Percentiles rank a stretch among this genome's conserved stretches.
Conservation (phyloP, 2,113 vertebrate species). For the Alexandromys fortis region DNA sequence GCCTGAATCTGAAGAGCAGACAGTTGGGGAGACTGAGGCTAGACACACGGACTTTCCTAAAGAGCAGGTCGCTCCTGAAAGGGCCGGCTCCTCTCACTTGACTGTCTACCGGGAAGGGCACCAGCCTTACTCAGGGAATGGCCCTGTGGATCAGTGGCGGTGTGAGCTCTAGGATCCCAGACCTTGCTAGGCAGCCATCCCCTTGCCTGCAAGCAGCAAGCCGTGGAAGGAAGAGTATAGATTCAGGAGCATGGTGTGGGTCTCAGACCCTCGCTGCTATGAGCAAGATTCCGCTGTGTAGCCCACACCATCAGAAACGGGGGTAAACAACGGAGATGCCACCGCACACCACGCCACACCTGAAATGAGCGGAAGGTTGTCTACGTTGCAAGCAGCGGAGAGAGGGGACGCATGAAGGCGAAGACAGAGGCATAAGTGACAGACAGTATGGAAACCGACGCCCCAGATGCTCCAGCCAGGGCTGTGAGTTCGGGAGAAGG, state of each 20-base stretch:
- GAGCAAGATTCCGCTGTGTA: background rate
- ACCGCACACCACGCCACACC: rapidly evolving
- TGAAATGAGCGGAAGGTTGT: rapidly evolving
- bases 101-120: rapidly evolving
- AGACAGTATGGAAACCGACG: rapidly evolving
- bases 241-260: background rate
- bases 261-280: no score
- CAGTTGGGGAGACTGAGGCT: background rate
- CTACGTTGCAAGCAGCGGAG: rapidly evolving
- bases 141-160: rapidly evolving
- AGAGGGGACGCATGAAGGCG: background rate
- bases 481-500: no score
- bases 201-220: rapidly evolving
- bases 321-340: rapidly evolving
- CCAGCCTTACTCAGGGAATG: background rate
- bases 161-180: background rate
- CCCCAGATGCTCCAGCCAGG: background rate
- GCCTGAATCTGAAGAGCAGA: rapidly evolving
- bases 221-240: background rate
- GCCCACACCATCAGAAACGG: background rate
- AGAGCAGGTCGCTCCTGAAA: rapidly evolving
- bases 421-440: background rate
- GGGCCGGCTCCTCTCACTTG: rapidly evolving
- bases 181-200: rapidly evolving
- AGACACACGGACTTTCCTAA: background rate